Percentiles rank a stretch among this genome's conserved stretches.
Evolutionary conservation across 2,113 vertebrate genomes (phyloP).

Genomic region (Heterocephalus glaber): DNA sequence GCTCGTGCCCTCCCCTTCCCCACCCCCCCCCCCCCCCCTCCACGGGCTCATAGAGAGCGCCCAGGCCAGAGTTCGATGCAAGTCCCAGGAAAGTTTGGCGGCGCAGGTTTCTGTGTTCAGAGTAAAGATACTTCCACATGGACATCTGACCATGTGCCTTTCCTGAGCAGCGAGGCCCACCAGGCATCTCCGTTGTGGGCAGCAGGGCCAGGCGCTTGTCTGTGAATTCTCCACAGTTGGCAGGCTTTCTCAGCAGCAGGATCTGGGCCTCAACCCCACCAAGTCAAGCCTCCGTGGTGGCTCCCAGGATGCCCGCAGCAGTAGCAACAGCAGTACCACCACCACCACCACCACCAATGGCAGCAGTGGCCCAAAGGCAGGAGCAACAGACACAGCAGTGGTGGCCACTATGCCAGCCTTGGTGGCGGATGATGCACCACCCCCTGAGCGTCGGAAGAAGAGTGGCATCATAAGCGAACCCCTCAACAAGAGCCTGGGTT

Average conservation of each 20-base stretch:
- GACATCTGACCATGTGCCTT: constrained; percentile 72
- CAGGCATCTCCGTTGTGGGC: constrained; percentile 52
- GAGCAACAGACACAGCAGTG: constrained; percentile 88
- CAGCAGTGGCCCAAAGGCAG: constrained; percentile 82
- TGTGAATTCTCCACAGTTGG: constrained; percentile 54
- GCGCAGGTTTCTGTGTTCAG: too few species aligned
- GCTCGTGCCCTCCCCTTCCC: too few species aligned
- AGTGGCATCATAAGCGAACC: constrained; percentile 98
- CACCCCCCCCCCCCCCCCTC: too few species aligned
- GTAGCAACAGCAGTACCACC: constrained; percentile 65
- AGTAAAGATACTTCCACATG: constrained; percentile 69
- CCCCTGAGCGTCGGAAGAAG: constrained; percentile 94
- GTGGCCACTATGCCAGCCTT: constrained; percentile 88
- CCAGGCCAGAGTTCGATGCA: too few species aligned
- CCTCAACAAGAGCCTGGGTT: constrained; percentile 97
- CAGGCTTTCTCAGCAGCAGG: constrained; percentile 54
- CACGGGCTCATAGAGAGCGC: too few species aligned
- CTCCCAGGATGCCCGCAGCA: constrained; percentile 88
- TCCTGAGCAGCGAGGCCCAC: constrained; percentile 54
- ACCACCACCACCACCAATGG: constrained; percentile 45
- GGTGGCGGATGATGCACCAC: constrained; percentile 90
- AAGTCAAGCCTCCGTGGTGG: constrained; percentile 92
- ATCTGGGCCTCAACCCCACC: constrained; percentile 84
- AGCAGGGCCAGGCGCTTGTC: not conserved
- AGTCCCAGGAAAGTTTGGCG: too few species aligned